Evolutionary conservation across 2,888 invertebrate species (phyloP).

Genomic region (Hirtodrosophila duncani): DNA sequence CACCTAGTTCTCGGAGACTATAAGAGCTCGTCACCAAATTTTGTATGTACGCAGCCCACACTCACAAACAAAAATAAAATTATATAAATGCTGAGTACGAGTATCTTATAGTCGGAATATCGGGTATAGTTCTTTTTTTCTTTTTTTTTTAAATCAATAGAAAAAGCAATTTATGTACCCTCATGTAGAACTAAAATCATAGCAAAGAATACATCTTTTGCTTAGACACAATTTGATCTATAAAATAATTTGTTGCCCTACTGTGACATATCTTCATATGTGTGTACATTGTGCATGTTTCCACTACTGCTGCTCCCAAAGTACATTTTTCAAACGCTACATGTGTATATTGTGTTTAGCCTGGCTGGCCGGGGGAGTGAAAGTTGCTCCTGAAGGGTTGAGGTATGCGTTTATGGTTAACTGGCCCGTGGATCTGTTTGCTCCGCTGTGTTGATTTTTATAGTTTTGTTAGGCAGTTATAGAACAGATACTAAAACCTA

Average conservation of each 20-base stretch:
- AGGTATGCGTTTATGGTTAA: constrained; percentile 3
- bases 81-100: no score
- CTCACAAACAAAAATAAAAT: no score
- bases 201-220: no score
- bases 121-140: no score
- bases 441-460: constrained; percentile 59
- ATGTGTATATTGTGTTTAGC: constrained; percentile 56
- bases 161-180: no score
- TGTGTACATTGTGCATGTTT: background rate
- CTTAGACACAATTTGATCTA: no score
- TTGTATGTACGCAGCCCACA: no score
- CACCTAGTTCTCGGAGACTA: no score
- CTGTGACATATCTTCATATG: constrained; percentile 1
- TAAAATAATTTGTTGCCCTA: background rate
- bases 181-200: no score
- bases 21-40: no score
- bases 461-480: constrained; percentile 50
- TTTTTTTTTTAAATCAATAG: no score
- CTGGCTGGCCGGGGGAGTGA: constrained; percentile 56
- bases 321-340: constrained; percentile 74
- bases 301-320: constrained; percentile 38
- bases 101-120: no score
- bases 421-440: constrained; percentile 28
- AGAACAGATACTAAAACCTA: constrained; percentile 36
- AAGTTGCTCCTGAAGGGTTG: constrained; percentile 32